Evolutionary conservation across 2,888 invertebrate species (phyloP).

Genomic region (Clivina fossor): DNA sequence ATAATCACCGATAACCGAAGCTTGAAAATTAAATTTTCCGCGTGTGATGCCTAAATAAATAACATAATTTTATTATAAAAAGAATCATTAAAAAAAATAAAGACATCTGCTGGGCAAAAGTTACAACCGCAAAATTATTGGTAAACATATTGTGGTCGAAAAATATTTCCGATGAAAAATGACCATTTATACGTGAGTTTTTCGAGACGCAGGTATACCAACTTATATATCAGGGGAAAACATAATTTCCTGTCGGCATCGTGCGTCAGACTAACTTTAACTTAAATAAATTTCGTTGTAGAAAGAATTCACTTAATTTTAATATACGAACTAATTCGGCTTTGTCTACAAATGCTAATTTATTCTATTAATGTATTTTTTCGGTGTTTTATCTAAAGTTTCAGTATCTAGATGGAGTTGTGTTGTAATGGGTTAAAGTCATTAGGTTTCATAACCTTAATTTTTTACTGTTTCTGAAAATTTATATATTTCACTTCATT

Average conservation of each 20-base stretch:
- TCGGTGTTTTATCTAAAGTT: slow-evolving; percentile 13
- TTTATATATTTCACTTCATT: no score
- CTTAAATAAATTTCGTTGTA: slow-evolving; percentile 28
- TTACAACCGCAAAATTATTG: slow-evolving; percentile 30
- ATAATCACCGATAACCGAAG: slow-evolving; percentile 10
- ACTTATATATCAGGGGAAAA: slow-evolving; percentile 10
- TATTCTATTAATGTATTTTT: slow-evolving; percentile 21
- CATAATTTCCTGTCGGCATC: slow-evolving; percentile 29
- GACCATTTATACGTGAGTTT: slow-evolving; percentile 29
- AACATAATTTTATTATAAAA: slow-evolving; percentile 29
- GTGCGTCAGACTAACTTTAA: slow-evolving; percentile 7
- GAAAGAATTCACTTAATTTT: slow-evolving; percentile 19
- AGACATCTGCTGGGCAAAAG: slow-evolving; percentile 32
- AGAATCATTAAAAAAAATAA: slow-evolving; percentile 28
- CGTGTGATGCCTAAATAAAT: slow-evolving; percentile 28
- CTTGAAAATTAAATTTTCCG: slow-evolving; percentile 27
- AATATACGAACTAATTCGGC: slow-evolving; percentile 16
- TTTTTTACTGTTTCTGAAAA: no score
- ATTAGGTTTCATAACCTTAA: no score
- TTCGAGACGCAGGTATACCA: slow-evolving; percentile 22
- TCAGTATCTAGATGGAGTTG: neutral
- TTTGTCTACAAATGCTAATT: slow-evolving; percentile 23
- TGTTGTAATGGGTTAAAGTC: neutral
- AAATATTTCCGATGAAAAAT: slow-evolving; percentile 34
- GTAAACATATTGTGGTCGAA: slow-evolving; percentile 30